Evolutionary conservation across 1,140 invertebrate genomes (phyloP), one percentile per base, ranked within the genome.

Genomic region (Drosophila kepulauana): DNA sequence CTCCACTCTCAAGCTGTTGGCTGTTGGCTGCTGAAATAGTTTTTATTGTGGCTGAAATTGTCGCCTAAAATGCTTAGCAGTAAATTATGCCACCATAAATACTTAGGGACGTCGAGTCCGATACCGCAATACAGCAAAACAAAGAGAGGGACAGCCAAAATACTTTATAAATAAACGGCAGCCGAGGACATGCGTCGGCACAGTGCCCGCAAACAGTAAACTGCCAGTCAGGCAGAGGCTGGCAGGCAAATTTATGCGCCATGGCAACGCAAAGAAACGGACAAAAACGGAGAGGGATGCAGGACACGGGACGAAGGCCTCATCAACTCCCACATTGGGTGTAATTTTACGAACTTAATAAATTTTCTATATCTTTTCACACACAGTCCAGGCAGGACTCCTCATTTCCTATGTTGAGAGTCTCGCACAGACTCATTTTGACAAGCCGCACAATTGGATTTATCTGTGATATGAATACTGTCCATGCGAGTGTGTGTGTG

Each of bases 281-380:
- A 59, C 15, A 25, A 25, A 25, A 25, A 25, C 20, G 20, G 0
- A 25, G 30, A 35, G 5, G 15, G 10, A n/a, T 8, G 7, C 15
- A 45, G 16, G 5, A 13, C 8, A 25, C 20, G 20, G 20, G 3
- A 25, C 20, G 20, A 4, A 33, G 33, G 5, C 5, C 15, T 46
- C 13, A 54, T n/a, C 2, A 5, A n/a, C 58, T 48, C 28, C 61
- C 54, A 10, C 13, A 41, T 62, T 58, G 72, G 75, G 67, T 70
- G 66, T 70, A 87, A 88, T 89, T 89, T 88, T 81, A 81, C 75
- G 85, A 85, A 88, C 84, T 88, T 88, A 88, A 89, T 88, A 88
- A 84, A 88, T 88, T 89, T 84, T 74, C 85, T 89, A 89, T 88
- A 88, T 88, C 84, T 88, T 88, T 87, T 66, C 61, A 68, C 63